A percentile compares a stretch with the other conserved stretches of the same genome.
Evolutionary conservation across 2,888 invertebrate genomes (phyloP).

Genomic region (Uloborus plumipes): DNA sequence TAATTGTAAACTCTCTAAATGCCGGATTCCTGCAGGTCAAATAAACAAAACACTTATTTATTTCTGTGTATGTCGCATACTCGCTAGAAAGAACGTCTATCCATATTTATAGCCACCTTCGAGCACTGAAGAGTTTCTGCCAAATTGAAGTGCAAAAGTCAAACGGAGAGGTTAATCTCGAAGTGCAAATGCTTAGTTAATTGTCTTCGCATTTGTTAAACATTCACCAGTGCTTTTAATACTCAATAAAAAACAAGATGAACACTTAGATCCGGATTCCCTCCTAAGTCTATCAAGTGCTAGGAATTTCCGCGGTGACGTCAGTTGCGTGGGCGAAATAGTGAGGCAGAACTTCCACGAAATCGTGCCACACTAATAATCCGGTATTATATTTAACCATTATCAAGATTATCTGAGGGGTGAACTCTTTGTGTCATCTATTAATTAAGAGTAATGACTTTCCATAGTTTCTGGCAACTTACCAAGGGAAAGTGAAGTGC

Average conservation of each 20-base stretch:
- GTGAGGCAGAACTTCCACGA: slow-evolving; percentile 40
- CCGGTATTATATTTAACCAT: slow-evolving; percentile 54
- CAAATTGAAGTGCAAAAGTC: no score
- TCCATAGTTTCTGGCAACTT: slow-evolving; percentile 38
- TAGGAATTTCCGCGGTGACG: slow-evolving; percentile 51
- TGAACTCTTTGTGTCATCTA: slow-evolving; percentile 35
- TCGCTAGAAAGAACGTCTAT: no score
- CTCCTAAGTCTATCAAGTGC: slow-evolving; percentile 16
- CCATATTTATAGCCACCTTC: no score
- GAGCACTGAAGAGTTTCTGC: no score
- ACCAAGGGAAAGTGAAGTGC: slow-evolving; percentile 35
- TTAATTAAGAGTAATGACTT: slow-evolving; percentile 53
- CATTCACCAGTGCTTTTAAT: slow-evolving; percentile 7
- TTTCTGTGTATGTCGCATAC: no score
- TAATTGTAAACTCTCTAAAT: no score
- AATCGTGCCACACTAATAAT: slow-evolving; percentile 56
- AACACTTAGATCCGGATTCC: slow-evolving; percentile 48
- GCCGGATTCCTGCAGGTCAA: no score
- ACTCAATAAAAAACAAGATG: no score
- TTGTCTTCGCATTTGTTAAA: not conserved
- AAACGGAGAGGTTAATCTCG: no score
- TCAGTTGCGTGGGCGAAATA: slow-evolving; percentile 54
- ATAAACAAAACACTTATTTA: no score
- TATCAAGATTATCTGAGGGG: slow-evolving; percentile 41
- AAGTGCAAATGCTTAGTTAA: no score